Conservation (phyloP, 2,888 invertebrate species). For the Parthenolecanium corni region DNA sequence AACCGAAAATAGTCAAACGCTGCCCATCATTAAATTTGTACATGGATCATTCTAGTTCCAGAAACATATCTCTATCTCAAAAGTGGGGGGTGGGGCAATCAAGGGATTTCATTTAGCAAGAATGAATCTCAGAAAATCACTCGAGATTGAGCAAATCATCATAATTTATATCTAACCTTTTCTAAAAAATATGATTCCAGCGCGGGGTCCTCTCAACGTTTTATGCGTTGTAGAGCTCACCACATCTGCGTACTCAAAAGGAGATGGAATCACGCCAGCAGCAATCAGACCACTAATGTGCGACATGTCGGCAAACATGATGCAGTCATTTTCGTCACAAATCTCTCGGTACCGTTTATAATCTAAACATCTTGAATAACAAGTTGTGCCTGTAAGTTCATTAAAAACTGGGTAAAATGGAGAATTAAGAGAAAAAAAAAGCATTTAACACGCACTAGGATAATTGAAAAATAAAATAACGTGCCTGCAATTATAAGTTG, state of each 20-base stretch:
- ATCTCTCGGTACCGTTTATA: slow-evolving; percentile 79
- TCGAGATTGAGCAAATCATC: too few relatives aligned
- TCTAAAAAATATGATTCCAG: slow-evolving; percentile 84
- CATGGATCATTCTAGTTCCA: too few relatives aligned
- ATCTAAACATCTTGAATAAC: slow-evolving; percentile 85
- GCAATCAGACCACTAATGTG: slow-evolving; percentile 88
- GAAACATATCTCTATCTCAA: too few relatives aligned
- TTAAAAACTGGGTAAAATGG: too few relatives aligned
- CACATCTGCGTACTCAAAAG: slow-evolving; percentile 81
- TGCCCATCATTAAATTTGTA: too few relatives aligned
- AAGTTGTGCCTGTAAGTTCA: slow-evolving; percentile 56
- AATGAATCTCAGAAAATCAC: too few relatives aligned
- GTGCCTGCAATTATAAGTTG: slow-evolving; percentile 78
- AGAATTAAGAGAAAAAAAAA: too few relatives aligned
- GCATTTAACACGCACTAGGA: background rate
- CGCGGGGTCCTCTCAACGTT: slow-evolving; percentile 75
- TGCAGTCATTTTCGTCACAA: slow-evolving; percentile 70
- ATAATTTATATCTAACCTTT: too few relatives aligned
- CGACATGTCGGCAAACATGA: slow-evolving; percentile 90
- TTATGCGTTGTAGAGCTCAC: slow-evolving; percentile 94
- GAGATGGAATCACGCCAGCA: slow-evolving; percentile 75
- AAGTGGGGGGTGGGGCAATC: too few relatives aligned
- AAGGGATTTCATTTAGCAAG: too few relatives aligned
- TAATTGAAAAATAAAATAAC: slow-evolving; percentile 4
- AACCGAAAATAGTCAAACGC: too few relatives aligned